phyloP scores from a whole-genome alignment of 1,140 invertebrate species.

The Drosophila sp. region DNA sequence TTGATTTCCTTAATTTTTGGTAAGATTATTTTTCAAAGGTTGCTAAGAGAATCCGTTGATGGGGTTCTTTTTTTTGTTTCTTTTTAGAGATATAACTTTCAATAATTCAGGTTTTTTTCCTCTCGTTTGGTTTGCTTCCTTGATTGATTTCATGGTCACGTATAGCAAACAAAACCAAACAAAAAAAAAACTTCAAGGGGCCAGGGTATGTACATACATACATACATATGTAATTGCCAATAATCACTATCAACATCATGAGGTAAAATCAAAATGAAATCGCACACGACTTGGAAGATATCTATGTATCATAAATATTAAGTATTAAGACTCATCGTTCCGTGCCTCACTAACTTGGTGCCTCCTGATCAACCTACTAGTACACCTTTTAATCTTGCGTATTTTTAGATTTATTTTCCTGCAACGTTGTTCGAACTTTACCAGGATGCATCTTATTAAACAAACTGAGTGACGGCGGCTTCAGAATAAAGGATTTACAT shows the following conservation, averaged over 20 bases:
- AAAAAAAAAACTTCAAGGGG: not conserved
- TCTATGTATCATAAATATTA: not conserved
- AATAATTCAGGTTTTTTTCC: not conserved
- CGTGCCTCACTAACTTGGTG: too few relatives aligned
- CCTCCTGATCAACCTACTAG: too few relatives aligned
- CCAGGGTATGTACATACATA: not conserved
- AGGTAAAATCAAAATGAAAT: conserved; percentile 33
- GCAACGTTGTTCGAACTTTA: too few relatives aligned
- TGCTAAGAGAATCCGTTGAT: too few relatives aligned
- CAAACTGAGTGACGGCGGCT: too few relatives aligned
- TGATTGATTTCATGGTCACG: conserved; percentile 64
- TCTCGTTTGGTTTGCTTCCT: not conserved
- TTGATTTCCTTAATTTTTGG: too few relatives aligned
- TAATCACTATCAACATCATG: conserved; percentile 47
- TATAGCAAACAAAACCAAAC: conserved; percentile 18
- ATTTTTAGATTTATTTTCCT: too few relatives aligned
- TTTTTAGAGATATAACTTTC: too few relatives aligned
- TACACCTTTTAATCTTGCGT: too few relatives aligned
- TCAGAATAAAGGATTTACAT: too few relatives aligned
- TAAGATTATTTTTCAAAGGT: too few relatives aligned
- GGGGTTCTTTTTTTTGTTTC: not conserved
- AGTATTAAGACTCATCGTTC: conserved; percentile 9
- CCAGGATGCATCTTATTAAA: too few relatives aligned
- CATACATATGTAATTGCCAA: conserved; percentile 58
- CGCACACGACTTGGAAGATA: not conserved